A percentile compares a stretch with the other conserved stretches of the same genome.
phyloP scores from a whole-genome alignment of 1,140 invertebrate genomes.

The Sminthurinus signatus region DNA sequence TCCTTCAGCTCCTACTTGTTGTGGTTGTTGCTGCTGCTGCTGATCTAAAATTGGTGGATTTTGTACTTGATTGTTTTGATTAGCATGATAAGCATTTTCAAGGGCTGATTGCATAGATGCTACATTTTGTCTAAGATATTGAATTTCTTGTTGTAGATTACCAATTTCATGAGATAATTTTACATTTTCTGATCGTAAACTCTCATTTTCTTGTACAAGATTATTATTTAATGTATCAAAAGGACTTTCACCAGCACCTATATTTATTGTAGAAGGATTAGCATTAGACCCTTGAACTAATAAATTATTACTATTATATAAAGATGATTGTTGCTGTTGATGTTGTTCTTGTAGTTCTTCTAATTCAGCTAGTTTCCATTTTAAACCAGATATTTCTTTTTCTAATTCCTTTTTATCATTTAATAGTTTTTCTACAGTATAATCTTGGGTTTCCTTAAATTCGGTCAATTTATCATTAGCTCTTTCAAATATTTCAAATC shows the following conservation, averaged over 20 bases:
- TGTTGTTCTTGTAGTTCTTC: slow-evolving; percentile 15
- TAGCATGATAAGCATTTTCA: not conserved
- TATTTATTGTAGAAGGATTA: not conserved
- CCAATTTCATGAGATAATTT: slow-evolving; percentile 17
- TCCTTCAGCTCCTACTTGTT: too few species aligned
- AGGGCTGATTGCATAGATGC: slow-evolving; percentile 3
- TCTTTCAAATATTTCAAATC: slow-evolving; percentile 63
- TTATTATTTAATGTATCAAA: not conserved
- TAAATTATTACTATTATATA: too few species aligned
- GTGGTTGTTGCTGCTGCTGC: not conserved
- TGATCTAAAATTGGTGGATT: not conserved
- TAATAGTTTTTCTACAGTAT: slow-evolving; percentile 60
- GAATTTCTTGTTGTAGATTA: slow-evolving; percentile 8
- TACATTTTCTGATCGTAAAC: slow-evolving; percentile 17
- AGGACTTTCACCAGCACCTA: slow-evolving; percentile 15
- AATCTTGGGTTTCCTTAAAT: slow-evolving; percentile 70
- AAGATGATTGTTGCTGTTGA: too few species aligned
- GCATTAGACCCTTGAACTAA: too few species aligned
- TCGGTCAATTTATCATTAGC: slow-evolving; percentile 71
- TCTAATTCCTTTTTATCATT: slow-evolving; percentile 64
- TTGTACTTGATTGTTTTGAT: not conserved
- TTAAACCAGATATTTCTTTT: slow-evolving; percentile 45
- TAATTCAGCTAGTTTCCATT: slow-evolving; percentile 47
- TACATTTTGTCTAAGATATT: not conserved
- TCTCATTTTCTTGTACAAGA: not conserved